Percentiles rank a stretch among this genome's conserved stretches.
phyloP scores from a whole-genome alignment of 2,113 vertebrate genomes.

The Pollachius pollachius region DNA sequence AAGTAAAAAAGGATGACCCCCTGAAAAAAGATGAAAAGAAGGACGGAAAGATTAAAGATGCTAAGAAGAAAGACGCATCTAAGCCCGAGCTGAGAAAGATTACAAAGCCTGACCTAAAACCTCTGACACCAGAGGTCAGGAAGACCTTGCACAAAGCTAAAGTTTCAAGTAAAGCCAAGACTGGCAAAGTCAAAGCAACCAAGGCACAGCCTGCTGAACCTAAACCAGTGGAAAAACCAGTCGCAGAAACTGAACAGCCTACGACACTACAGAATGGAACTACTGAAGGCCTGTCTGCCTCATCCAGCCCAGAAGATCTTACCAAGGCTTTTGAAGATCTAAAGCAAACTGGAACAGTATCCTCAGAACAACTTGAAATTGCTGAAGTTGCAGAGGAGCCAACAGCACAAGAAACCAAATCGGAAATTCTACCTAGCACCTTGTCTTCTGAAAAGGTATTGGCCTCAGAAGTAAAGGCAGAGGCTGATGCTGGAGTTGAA shows the following conservation, averaged over 20 bases:
- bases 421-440: conserved; percentile 37
- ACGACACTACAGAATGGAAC: conserved; percentile 45
- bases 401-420: conserved; percentile 32
- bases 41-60: conserved; percentile 83
- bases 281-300: conserved; percentile 65
- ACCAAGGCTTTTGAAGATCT: conserved; percentile 85
- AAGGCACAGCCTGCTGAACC: conserved; percentile 70
- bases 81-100: conserved; percentile 89
- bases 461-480: conserved; percentile 45
- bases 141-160: conserved; percentile 96
- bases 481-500: conserved; percentile 53
- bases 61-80: conserved; percentile 84
- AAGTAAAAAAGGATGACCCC: conserved; percentile 86
- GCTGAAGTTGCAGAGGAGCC: conserved; percentile 28
- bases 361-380: conserved; percentile 38
- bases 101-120: conserved; percentile 90
- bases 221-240: conserved; percentile 47
- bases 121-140: conserved; percentile 93
- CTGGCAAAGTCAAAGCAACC: conserved; percentile 77
- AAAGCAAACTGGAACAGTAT: conserved; percentile 53
- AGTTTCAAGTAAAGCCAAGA: conserved; percentile 82
- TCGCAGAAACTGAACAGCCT: conserved; percentile 33
- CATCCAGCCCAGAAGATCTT: conserved; percentile 85
- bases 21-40: conserved; percentile 92
- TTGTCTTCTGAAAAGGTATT: conserved; percentile 51